Base-by-base conservation (phyloP, 1,140 invertebrate species). In the Oncopeltus fasciatus region DNA sequence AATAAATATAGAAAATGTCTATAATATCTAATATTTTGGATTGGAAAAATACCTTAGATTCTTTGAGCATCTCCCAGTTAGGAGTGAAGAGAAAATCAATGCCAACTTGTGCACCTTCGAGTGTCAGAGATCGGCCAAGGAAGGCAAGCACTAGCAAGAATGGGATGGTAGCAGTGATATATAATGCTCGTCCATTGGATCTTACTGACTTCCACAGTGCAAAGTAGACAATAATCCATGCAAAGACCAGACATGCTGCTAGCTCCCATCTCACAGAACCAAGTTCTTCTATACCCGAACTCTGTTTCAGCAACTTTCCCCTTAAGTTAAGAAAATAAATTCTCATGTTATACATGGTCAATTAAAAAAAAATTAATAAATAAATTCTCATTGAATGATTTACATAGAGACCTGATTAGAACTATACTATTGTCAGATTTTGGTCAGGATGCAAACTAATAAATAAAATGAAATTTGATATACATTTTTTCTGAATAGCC, bases 191-290 rank as follows among this genome's bases (percentile, higher is more conserved):
- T 2, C 88, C 90, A 68, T 87, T 85, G 49, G 87, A 90, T 70
- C 87, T 87, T 60, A 92, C 90, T 60, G 88, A 91, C 76, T 94
- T 94, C 86, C 91, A 94, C 46, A 94, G 83, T 53, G 88, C 89
- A 72, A 95, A 92, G 74, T 94, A 95, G 46, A 94, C 90, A 66
- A 95, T 76, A 44, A 92, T 78, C 90, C 91, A 95, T 59, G 88
- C 88, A 65, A 88, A 84, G 26, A 93, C 76, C 27, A 95, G 77
- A 68, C 88, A 92, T 28, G 88, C 85, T 20, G 91, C 84, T 31
- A 95, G 75, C 69, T 94, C 90, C 85, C 88, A 91, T 66, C 90
- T 78, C 66, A 95, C 74, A 61, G 76, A 78, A 51, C 88, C 90
- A n/a, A 85, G 81, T 66, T 83, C 81, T 69, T 91, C 87, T 59